Percentiles rank a stretch among this genome's conserved stretches.
Evolutionary conservation across 2,113 vertebrate species (phyloP).

Genomic region (Vombatus ursinus): DNA sequence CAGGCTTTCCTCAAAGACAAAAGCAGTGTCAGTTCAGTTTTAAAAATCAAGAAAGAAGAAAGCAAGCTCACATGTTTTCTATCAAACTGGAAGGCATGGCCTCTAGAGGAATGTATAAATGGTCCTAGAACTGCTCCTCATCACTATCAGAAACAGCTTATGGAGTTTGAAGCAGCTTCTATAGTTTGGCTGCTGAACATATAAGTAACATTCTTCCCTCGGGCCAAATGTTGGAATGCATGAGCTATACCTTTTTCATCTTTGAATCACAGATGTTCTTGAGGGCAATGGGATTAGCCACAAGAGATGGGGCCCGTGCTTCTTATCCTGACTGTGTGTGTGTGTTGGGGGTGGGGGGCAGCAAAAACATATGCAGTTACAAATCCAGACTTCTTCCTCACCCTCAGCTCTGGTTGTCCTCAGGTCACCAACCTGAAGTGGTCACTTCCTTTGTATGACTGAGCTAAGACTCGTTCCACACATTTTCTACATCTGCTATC

Average conservation of each 20-base stretch:
- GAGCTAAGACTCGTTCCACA: background rate
- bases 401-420: background rate
- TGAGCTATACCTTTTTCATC: constrained; percentile 48
- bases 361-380: background rate
- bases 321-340: background rate
- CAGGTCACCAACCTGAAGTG: background rate
- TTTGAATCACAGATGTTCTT: constrained; percentile 1
- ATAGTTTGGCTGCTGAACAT: constrained; percentile 4
- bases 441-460: background rate
- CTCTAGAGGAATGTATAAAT: constrained; percentile 7
- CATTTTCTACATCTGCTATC: background rate
- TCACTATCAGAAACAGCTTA: constrained; percentile 22
- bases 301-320: constrained; percentile 3
- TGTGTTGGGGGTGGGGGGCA: background rate
- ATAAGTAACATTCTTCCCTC: constrained; percentile 39
- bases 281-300: background rate
- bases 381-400: background rate
- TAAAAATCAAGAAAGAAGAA: constrained; percentile 60
- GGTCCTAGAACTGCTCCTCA: constrained; percentile 48
- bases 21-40: background rate
- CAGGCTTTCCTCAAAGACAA: constrained; percentile 4
- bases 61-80: constrained; percentile 57
- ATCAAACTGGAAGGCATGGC: background rate
- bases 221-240: background rate
- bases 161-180: constrained; percentile 12